phyloP scores from a whole-genome alignment of 2,888 invertebrate genomes.

The Agonopterix arenella region DNA sequence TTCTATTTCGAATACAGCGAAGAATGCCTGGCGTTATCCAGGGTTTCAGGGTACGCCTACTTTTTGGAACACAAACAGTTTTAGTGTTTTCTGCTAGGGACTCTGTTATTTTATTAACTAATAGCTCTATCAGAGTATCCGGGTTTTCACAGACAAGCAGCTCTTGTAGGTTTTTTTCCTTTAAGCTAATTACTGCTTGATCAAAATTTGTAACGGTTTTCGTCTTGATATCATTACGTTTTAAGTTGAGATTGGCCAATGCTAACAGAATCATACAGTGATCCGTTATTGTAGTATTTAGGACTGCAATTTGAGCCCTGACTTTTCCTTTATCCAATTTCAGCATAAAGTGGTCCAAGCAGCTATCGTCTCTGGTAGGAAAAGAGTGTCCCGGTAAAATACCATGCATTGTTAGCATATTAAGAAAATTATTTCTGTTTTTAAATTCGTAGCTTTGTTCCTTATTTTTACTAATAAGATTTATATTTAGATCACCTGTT shows the following conservation, averaged over 20 bases:
- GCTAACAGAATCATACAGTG: slow-evolving; percentile 2
- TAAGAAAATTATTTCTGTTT: neutral
- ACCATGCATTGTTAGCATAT: too few species aligned
- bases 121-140: neutral
- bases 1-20: too few species aligned
- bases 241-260: neutral
- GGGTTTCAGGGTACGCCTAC: too few species aligned
- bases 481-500: slow-evolving; percentile 8
- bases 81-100: neutral
- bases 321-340: too few species aligned
- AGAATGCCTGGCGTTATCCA: too few species aligned
- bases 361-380: too few species aligned
- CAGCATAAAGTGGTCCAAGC: too few species aligned
- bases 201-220: neutral
- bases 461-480: neutral
- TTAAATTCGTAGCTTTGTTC: neutral
- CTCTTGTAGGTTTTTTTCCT: neutral
- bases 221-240: neutral
- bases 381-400: too few species aligned
- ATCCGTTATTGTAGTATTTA: too few species aligned
- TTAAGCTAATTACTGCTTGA: neutral
- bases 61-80: neutral
- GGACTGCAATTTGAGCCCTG: too few species aligned
- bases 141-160: neutral
- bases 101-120: neutral